A percentile compares a stretch with the other conserved stretches of the same genome.
Conservation (phyloP, 1,140 invertebrate species). For the Eurosta solidaginis region DNA sequence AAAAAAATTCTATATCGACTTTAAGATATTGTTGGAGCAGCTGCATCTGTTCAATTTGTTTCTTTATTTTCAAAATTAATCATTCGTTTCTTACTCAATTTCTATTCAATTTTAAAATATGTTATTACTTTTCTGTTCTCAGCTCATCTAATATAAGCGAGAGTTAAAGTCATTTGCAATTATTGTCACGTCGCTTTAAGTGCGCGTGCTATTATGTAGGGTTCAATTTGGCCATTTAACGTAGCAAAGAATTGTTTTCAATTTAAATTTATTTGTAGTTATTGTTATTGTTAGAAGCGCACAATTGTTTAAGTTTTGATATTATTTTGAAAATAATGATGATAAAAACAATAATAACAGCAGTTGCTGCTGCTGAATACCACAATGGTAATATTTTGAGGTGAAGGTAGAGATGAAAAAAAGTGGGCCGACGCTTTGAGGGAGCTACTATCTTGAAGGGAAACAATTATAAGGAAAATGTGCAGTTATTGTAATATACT, state of each 20-base stretch:
- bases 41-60: too few species aligned
- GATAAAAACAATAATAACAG: constrained; percentile 15
- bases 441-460: too few species aligned
- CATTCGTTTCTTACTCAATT: too few species aligned
- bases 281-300: background rate
- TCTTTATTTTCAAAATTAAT: too few species aligned
- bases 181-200: constrained; percentile 2
- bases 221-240: constrained; percentile 21
- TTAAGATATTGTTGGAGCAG: too few species aligned
- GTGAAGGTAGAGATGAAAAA: background rate
- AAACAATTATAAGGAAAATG: too few species aligned
- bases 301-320: constrained; percentile 14
- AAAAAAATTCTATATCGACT: too few species aligned
- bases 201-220: background rate
- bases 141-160: background rate
- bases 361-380: background rate
- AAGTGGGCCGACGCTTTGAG: background rate
- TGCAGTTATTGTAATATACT: too few species aligned
- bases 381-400: background rate
- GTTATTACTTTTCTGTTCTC: background rate
- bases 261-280: constrained; percentile 23
- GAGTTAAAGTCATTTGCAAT: constrained; percentile 12
- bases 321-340: background rate
- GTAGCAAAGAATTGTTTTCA: constrained; percentile 21
- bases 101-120: too few species aligned